phyloP scores from a whole-genome alignment of 2,797 vertebrate genomes.

The Naso thynnoides region DNA sequence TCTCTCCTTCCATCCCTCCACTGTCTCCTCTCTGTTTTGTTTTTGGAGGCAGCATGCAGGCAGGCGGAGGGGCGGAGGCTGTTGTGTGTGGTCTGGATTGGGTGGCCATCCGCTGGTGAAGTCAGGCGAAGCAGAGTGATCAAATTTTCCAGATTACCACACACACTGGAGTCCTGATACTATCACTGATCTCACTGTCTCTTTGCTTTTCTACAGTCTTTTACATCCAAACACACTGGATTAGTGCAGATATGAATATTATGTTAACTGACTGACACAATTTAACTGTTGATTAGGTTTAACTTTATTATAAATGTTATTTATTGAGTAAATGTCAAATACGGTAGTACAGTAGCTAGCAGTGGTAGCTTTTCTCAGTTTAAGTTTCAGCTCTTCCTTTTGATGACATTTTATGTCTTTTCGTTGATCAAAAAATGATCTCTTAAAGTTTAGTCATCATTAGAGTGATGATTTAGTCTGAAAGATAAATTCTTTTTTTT shows the following conservation, averaged over 20 bases:
- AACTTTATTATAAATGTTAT: neutral
- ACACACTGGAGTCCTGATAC: slow-evolving; percentile 51
- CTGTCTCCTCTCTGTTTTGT: slow-evolving; percentile 68
- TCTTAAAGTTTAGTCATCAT: neutral
- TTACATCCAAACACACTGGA: neutral
- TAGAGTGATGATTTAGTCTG: neutral
- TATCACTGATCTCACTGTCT: slow-evolving; percentile 47
- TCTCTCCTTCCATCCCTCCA: slow-evolving; percentile 60
- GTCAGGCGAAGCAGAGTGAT: slow-evolving; percentile 65
- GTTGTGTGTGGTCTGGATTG: slow-evolving; percentile 70
- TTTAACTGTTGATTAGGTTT: too few relatives aligned
- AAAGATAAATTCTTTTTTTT: neutral
- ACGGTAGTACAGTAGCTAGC: too few relatives aligned
- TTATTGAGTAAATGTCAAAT: neutral
- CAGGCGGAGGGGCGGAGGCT: slow-evolving; percentile 20
- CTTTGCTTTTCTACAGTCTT: neutral
- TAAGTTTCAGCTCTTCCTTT: neutral
- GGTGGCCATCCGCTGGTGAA: slow-evolving; percentile 72
- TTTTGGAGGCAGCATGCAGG: slow-evolving; percentile 38
- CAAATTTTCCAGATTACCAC: slow-evolving; percentile 66
- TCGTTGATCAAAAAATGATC: neutral
- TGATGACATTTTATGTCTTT: neutral
- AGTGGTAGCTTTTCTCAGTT: neutral
- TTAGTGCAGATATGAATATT: neutral
- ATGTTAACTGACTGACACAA: neutral